phyloP scores from a whole-genome alignment of 2,888 invertebrate species.

The Ischnus inquisitorius region DNA sequence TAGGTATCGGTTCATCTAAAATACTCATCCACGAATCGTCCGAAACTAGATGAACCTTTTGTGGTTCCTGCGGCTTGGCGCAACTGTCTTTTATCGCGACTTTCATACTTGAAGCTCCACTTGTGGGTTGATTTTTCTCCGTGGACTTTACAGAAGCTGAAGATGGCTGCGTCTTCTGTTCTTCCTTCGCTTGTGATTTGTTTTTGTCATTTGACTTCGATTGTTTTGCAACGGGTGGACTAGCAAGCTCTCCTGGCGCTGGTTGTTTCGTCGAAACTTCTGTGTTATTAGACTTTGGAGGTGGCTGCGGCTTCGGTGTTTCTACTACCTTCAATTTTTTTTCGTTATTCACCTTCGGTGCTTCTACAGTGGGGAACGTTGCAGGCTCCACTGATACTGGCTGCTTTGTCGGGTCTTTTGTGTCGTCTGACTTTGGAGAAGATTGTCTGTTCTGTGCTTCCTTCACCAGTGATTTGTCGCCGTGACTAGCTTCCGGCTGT shows the following conservation, averaged over 20 bases:
- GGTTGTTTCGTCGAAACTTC: not conserved
- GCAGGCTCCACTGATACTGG: not conserved
- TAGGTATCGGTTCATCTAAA: conserved; percentile 77
- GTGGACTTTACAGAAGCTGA: conserved; percentile 24
- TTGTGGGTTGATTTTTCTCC: conserved; percentile 11
- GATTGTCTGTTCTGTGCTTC: not conserved
- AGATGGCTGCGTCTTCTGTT: not conserved
- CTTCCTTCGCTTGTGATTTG: conserved; percentile 1
- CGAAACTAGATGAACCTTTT: conserved; percentile 69
- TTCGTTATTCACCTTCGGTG: not conserved
- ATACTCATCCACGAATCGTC: conserved; percentile 78
- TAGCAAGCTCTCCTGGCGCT: not conserved
- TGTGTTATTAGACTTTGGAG: not conserved
- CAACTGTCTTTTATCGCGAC: not conserved
- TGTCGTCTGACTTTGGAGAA: conserved; percentile 7
- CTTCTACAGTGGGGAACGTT: not conserved
- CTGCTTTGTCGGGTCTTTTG: conserved; percentile 9
- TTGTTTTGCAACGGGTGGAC: conserved; percentile 2
- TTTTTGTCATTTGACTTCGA: conserved; percentile 9
- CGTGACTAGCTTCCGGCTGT: not conserved
- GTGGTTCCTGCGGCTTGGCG: conserved; percentile 50
- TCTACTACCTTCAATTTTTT: not conserved
- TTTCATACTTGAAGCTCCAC: conserved; percentile 6
- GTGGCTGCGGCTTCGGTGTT: not conserved
- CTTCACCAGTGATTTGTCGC: conserved; percentile 7